These are phyloP conservation scores for Machimus rusticus DNA, from an alignment of 2,888 invertebrate genomes.

Conservation along the genomic window DNA sequence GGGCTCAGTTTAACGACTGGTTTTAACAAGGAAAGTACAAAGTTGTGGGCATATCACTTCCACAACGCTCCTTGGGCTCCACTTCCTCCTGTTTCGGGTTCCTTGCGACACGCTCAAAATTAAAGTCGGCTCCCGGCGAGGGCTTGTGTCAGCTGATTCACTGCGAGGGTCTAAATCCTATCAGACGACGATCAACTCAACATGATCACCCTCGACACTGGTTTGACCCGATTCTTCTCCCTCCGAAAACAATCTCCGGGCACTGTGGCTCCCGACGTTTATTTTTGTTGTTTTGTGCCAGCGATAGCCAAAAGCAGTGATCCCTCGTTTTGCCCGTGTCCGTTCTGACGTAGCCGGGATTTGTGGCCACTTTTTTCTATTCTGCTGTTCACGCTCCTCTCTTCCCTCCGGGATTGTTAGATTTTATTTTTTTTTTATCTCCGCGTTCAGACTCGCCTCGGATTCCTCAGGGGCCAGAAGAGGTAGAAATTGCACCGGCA, in stretches of 20 bases:
- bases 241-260: neutral
- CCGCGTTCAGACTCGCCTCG: neutral
- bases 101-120: neutral
- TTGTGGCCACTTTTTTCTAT: constrained; percentile 19
- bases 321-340: constrained; percentile 26
- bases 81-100: neutral
- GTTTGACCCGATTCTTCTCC: neutral
- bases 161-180: neutral
- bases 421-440: neutral
- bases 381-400: neutral
- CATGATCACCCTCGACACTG: constrained; percentile 34
- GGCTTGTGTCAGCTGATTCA: constrained; percentile 5
- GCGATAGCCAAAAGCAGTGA: neutral
- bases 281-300: neutral
- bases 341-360: constrained; percentile 20
- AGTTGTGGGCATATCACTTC: constrained; percentile 63
- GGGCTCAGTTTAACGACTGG: constrained; percentile 65
- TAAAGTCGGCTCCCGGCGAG: neutral
- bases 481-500: neutral
- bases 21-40: constrained; percentile 56
- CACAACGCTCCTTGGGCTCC: neutral
- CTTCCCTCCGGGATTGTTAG: neutral
- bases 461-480: neutral
- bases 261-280: neutral
- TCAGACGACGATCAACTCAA: constrained; percentile 2